Evolutionary conservation across 2,888 invertebrate species (phyloP), one percentile per base, ranked within the genome.

Genomic region (Chalcosyrphus nemorum): DNA sequence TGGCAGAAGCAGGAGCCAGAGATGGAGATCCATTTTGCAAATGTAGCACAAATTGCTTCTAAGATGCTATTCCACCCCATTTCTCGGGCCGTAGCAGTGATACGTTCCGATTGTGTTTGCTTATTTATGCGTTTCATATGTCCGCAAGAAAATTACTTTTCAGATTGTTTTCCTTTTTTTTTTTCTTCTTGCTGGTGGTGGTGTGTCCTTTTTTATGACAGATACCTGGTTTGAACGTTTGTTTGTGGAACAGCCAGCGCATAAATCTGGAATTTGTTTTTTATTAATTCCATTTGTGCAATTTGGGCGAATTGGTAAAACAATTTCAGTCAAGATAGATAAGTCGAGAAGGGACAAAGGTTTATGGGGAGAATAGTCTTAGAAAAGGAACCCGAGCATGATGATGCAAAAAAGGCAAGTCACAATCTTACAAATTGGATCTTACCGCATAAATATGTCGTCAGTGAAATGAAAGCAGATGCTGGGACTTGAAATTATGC

Each of bases 111-210:
- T 84, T 80, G 80, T 84, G 68, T 80, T 84, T 84, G 78, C 81
- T 81, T 85, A 85, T 85, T 85, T 81, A 85, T 85, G 81, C 81
- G 85, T 85, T 85, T 84, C 80, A 84, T 85, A 81, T 85, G 85
- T 85, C 85, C 81, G 71, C 80, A 85, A 81, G 85, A 85, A 85
- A 85, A 85, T 85, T 85, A 81, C 75, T 81, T 85, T 85, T 85
- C 47, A 82, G 63, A 59, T 72, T 74, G 47, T 70, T 66, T 63
- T 66, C 50, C 54, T 52, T 56, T 43, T 71, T 54, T 59, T 70
- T 66, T 47, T 80, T 57, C 66, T 63, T 54, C 52, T 52, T 52
- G 71, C 56, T 66, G 75, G 15, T 43, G 59, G 38, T 29, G 65
- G 13, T 2, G 38, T 38, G 81, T 47, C 52, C 80, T 43, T 80